These are phyloP conservation scores for Mesopsocus fuscifrons DNA, from an alignment of 2,888 invertebrate genomes.

Conservation along the genomic window DNA sequence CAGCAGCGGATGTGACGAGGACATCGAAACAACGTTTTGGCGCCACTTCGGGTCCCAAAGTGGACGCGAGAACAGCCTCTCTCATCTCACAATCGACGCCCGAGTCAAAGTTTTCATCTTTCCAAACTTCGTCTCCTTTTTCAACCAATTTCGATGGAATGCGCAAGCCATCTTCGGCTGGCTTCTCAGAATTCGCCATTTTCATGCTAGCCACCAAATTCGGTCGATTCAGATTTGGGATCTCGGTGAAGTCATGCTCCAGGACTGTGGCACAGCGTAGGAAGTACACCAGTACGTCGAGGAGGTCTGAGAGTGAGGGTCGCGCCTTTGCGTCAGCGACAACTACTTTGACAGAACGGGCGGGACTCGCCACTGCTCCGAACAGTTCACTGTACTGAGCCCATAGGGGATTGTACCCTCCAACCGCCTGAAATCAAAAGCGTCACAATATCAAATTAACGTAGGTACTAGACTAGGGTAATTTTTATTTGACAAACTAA, in stretches of 20 bases:
- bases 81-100: constrained; percentile 1
- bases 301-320: constrained; percentile 47
- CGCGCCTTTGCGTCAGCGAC: constrained; percentile 42
- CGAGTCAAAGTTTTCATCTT: constrained; percentile 7
- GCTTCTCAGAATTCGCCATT: constrained; percentile 26
- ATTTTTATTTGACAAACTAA: no score
- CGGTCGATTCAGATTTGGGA: no score
- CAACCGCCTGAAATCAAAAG: not conserved
- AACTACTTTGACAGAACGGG: constrained; percentile 59
- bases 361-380: constrained; percentile 65
- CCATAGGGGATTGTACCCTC: constrained; percentile 82
- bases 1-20: not conserved
- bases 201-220: no score
- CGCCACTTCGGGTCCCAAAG: not conserved
- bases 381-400: constrained; percentile 72
- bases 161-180: no score
- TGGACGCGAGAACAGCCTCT: not conserved
- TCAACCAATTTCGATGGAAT: no score
- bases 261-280: constrained; percentile 59
- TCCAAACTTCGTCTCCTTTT: constrained; percentile 16
- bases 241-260: not conserved
- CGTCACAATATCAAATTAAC: no score
- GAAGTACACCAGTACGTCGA: constrained; percentile 70
- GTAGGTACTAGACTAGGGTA: no score
- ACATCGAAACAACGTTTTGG: not conserved